phyloP scores from a whole-genome alignment of 2,888 invertebrate species.

The Lobophora halterata region DNA sequence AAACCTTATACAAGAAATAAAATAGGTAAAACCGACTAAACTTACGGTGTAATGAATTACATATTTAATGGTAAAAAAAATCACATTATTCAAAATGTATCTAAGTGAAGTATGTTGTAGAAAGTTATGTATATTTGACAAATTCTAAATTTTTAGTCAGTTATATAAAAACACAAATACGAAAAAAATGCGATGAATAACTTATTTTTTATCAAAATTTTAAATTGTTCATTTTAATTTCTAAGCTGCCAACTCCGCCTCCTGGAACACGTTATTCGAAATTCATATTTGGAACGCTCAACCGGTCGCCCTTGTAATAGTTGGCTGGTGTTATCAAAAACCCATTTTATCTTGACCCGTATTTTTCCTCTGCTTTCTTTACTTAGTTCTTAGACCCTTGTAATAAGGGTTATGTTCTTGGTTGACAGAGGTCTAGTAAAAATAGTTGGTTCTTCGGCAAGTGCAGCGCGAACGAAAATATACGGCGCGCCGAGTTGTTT shows the following conservation, averaged over 20 bases:
- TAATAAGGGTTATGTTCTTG: conserved; percentile 41
- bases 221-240: conserved; percentile 12
- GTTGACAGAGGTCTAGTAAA: conserved; percentile 54
- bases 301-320: conserved; percentile 81
- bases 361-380: conserved; percentile 42
- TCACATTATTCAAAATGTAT: too few species aligned
- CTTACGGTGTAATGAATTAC: too few species aligned
- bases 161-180: too few species aligned
- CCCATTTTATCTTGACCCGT: conserved; percentile 50
- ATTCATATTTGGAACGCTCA: conserved; percentile 75
- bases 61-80: too few species aligned
- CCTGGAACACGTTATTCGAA: conserved; percentile 73
- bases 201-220: too few species aligned
- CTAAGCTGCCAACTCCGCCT: conserved; percentile 40
- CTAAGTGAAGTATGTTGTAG: too few species aligned
- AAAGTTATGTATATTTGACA: too few species aligned
- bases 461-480: conserved; percentile 80
- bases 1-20: too few species aligned
- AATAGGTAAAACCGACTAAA: too few species aligned
- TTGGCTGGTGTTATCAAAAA: conserved; percentile 76
- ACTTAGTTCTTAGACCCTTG: conserved; percentile 34
- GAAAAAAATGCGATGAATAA: too few species aligned
- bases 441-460: conserved; percentile 70
- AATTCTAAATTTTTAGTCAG: too few species aligned
- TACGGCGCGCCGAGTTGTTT: conserved; percentile 78